Evolutionary conservation across 2,888 invertebrate genomes (phyloP).

Genomic region (Hydrotaea cyrtoneurina): DNA sequence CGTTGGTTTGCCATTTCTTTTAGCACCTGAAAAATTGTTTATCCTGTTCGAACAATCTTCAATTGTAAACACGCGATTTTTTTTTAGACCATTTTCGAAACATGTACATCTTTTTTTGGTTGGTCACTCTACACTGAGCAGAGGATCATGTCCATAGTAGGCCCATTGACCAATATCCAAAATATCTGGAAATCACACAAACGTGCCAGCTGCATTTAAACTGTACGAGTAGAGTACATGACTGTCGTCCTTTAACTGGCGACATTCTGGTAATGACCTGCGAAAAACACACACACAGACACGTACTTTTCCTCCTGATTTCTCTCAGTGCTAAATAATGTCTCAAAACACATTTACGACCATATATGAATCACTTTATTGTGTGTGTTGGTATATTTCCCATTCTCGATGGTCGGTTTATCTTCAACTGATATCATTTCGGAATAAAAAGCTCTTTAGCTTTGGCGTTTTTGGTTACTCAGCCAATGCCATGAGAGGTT

Average conservation of each 20-base stretch:
- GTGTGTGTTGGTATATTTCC: not conserved
- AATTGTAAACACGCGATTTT: slow-evolving; percentile 66
- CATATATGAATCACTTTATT: slow-evolving; percentile 30
- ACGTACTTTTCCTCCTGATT: too few relatives aligned
- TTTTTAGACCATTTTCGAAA: slow-evolving; percentile 58
- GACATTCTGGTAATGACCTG: too few relatives aligned
- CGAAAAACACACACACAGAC: too few relatives aligned
- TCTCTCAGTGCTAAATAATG: too few relatives aligned
- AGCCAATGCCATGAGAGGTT: slow-evolving; percentile 28
- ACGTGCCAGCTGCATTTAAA: too few relatives aligned
- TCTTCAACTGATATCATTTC: slow-evolving; percentile 52
- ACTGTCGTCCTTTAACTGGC: too few relatives aligned
- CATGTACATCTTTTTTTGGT: slow-evolving; percentile 55
- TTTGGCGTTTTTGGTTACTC: not conserved
- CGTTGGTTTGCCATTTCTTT: not conserved
- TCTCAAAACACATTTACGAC: too few relatives aligned
- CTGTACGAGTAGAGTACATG: too few relatives aligned
- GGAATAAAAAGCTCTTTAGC: slow-evolving; percentile 19
- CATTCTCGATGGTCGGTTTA: slow-evolving; percentile 8
- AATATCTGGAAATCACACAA: too few relatives aligned
- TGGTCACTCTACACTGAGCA: slow-evolving; percentile 1
- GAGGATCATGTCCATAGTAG: too few relatives aligned
- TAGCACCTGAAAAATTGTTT: slow-evolving; percentile 64
- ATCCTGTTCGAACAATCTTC: slow-evolving; percentile 63
- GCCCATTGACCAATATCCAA: too few relatives aligned